phyloP scores from a whole-genome alignment of 2,113 vertebrate genomes.

The Rhea pennata region DNA sequence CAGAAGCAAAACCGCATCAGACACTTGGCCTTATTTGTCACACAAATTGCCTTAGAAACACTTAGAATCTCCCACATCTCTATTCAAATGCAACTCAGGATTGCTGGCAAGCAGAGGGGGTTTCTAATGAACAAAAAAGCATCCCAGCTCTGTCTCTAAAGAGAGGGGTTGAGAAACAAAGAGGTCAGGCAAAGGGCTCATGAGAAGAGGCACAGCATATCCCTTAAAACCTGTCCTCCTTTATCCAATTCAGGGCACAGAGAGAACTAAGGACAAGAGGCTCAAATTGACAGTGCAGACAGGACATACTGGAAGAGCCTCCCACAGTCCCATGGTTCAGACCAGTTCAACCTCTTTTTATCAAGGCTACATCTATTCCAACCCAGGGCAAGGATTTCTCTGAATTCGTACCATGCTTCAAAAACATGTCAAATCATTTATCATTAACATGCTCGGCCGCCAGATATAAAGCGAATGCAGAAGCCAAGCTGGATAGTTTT shows the following conservation, averaged over 20 bases:
- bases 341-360: background rate
- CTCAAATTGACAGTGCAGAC: background rate
- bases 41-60: background rate
- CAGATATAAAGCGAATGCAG: background rate
- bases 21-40: background rate
- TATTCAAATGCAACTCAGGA: background rate
- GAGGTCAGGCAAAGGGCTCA: background rate
- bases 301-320: background rate
- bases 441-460: background rate
- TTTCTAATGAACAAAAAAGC: background rate
- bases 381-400: background rate
- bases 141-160: background rate
- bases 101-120: background rate
- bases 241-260: background rate
- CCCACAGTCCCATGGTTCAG: too few species aligned
- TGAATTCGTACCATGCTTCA: fast-evolving
- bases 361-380: background rate
- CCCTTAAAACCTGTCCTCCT: background rate
- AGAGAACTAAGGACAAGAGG: background rate
- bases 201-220: background rate
- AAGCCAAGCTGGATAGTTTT: background rate
- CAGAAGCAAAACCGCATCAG: background rate
- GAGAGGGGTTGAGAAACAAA: background rate
- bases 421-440: fast-evolving
- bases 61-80: background rate